Conservation (phyloP, 2,888 invertebrate species). For the Ametastegia equiseti region DNA sequence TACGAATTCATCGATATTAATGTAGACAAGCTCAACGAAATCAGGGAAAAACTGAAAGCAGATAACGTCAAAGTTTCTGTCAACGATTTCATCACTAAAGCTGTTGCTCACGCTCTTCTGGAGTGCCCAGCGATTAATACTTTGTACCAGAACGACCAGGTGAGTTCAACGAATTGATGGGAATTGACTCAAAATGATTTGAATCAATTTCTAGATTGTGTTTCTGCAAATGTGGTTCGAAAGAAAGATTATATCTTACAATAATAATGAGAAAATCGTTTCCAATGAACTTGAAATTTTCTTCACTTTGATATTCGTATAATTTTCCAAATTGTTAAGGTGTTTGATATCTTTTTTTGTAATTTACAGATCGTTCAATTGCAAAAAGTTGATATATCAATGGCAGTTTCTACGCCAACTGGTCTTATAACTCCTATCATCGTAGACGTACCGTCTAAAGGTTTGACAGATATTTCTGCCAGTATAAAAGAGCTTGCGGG, state of each 20-base stretch:
- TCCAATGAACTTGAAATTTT: neutral
- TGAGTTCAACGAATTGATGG: conserved; percentile 54
- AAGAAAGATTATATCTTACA: neutral
- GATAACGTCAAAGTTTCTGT: conserved; percentile 80
- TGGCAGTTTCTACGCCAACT: conserved; percentile 82
- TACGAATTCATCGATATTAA: conserved; percentile 80
- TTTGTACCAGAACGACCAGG: conserved; percentile 76
- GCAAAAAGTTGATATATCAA: conserved; percentile 78
- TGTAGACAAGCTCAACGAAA: conserved; percentile 76
- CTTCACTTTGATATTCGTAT: neutral
- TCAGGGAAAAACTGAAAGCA: conserved; percentile 77
- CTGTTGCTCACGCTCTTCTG: conserved; percentile 80
- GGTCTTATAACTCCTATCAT: conserved; percentile 84
- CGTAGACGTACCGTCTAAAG: conserved; percentile 77
- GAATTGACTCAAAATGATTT: neutral
- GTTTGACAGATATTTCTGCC: conserved; percentile 78
- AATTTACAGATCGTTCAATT: conserved; percentile 69
- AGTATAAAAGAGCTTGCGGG: conserved; percentile 78
- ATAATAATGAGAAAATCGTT: neutral
- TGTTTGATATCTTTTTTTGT: neutral
- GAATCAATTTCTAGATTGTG: neutral
- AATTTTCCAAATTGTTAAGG: neutral
- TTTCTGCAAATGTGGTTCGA: neutral
- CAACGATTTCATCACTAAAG: conserved; percentile 84
- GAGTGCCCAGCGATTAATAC: conserved; percentile 77